phyloP scores from a whole-genome alignment of 2,888 invertebrate species.

The Diarsia brunnea region DNA sequence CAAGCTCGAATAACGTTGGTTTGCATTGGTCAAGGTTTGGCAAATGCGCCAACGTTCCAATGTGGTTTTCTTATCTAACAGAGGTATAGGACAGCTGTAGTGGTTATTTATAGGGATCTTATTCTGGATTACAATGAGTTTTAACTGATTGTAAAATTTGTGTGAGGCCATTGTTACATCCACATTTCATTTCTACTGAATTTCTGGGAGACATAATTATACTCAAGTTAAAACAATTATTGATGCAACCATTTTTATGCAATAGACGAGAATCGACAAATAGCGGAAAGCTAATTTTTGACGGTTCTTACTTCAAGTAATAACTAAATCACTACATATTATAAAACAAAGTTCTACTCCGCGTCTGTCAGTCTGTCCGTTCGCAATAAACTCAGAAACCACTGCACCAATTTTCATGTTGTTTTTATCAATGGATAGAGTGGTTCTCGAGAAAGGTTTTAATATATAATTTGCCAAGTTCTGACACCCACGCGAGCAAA shows the following conservation, averaged over 20 bases:
- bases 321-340: too few species aligned
- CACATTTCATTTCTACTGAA: not conserved
- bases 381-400: too few species aligned
- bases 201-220: not conserved
- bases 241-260: not conserved
- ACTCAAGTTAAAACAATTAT: not conserved
- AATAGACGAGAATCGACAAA: too few species aligned
- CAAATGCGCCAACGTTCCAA: conserved; percentile 42
- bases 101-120: conserved; percentile 28
- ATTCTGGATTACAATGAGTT: conserved; percentile 32
- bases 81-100: conserved; percentile 37
- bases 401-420: too few species aligned
- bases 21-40: conserved; percentile 37
- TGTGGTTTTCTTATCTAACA: conserved; percentile 37
- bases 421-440: too few species aligned
- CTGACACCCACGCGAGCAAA: too few species aligned
- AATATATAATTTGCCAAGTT: too few species aligned
- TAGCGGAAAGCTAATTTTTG: too few species aligned
- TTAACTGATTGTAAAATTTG: not conserved
- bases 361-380: too few species aligned
- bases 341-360: too few species aligned
- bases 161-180: not conserved
- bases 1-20: conserved; percentile 31
- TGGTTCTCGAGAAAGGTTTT: too few species aligned
- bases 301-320: too few species aligned